phyloP scores from a whole-genome alignment of 2,113 vertebrate species.

The Stegostoma tigrinum region DNA sequence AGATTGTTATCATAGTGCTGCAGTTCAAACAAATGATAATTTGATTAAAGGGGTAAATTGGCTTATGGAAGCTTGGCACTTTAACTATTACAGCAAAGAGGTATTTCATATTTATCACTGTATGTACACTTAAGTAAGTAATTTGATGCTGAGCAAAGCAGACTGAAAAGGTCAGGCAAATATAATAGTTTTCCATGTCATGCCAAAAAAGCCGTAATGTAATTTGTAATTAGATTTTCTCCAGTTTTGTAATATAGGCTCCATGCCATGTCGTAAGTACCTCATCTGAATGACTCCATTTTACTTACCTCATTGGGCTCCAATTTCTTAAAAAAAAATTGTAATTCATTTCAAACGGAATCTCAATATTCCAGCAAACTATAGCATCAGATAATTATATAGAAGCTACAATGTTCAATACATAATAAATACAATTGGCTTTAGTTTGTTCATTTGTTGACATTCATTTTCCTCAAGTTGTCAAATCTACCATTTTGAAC shows the following conservation, averaged over 20 bases:
- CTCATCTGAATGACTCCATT: slow-evolving; percentile 40
- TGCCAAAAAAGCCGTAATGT: slow-evolving; percentile 53
- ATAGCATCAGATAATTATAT: slow-evolving; percentile 38
- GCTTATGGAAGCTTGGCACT: not conserved
- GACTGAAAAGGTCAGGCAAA: slow-evolving; percentile 13
- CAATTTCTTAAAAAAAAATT: slow-evolving; percentile 40
- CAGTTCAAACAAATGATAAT: not conserved
- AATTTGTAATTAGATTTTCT: slow-evolving; percentile 56
- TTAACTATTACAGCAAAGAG: not conserved
- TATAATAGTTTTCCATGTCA: not conserved
- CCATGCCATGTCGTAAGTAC: slow-evolving; percentile 43
- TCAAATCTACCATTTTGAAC: not conserved
- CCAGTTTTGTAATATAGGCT: slow-evolving; percentile 52
- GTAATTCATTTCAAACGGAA: slow-evolving; percentile 42
- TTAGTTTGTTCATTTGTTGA: not conserved
- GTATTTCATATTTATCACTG: not conserved
- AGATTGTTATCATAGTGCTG: too few species aligned
- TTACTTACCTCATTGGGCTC: slow-evolving; percentile 43
- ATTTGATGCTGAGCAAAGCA: slow-evolving; percentile 18
- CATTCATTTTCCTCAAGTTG: not conserved
- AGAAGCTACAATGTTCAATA: slow-evolving; percentile 39
- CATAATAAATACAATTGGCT: slow-evolving; percentile 39
- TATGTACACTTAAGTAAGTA: not conserved
- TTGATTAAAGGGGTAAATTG: not conserved
- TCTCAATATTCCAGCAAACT: slow-evolving; percentile 42